phyloP scores from a whole-genome alignment of 2,888 invertebrate species.

The Pegoplata infirma region DNA sequence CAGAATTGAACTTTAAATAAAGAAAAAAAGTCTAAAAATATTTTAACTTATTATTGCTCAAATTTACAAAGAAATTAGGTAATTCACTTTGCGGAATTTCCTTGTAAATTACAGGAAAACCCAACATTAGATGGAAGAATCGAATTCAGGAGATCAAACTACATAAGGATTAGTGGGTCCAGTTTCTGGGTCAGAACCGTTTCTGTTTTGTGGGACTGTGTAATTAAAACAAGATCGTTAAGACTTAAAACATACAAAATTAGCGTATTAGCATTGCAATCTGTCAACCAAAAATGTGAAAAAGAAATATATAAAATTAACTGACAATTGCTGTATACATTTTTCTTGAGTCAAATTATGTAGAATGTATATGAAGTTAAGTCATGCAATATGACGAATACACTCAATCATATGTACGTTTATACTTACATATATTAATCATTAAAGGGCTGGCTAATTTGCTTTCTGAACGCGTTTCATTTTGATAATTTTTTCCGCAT shows the following conservation, averaged over 20 bases:
- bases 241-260: conserved; percentile 16
- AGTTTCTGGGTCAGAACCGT: too few relatives aligned
- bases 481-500: conserved; percentile 25
- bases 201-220: too few relatives aligned
- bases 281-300: neutral
- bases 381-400: neutral
- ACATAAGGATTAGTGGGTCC: too few relatives aligned
- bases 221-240: conserved; percentile 44
- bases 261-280: conserved; percentile 2
- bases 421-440: neutral
- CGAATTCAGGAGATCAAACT: too few relatives aligned
- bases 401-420: neutral
- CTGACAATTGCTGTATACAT: neutral
- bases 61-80: too few relatives aligned
- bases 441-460: conserved; percentile 47
- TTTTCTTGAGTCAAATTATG: too few relatives aligned
- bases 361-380: neutral
- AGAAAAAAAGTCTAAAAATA: too few relatives aligned
- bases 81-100: too few relatives aligned
- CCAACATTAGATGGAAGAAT: too few relatives aligned
- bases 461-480: conserved; percentile 39
- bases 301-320: neutral
- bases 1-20: too few relatives aligned
- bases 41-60: too few relatives aligned
- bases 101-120: too few relatives aligned